Evolutionary conservation across 2,888 invertebrate genomes (phyloP), one percentile per base, ranked within the genome.

Genomic region (Eristalis arbustorum): DNA sequence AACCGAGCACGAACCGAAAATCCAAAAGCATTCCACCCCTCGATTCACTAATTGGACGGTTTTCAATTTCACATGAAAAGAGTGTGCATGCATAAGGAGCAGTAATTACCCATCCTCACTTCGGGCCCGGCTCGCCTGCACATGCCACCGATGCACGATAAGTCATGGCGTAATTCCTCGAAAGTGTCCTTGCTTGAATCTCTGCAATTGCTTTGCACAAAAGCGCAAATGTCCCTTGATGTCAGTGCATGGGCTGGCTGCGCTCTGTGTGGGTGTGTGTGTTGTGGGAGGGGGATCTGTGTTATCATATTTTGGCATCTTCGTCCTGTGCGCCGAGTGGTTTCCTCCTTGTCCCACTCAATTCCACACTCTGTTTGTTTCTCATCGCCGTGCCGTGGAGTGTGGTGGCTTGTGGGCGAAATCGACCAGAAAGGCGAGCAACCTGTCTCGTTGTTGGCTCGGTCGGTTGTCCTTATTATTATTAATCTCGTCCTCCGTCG

Each of bases 41-140:
- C 80, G 73, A 82, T 79, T 82, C 83, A 83, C 88, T 89, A 89
- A 89, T 89, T 89, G 89, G 88, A 88, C 88, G 89, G 88, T 88
- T 88, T 89, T 89, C 89, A 88, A 88, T 88, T 88, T 88, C 83
- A 75, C 77, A 78, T 88, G 82, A 25, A 81, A n/a, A 71, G 73
- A 82, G 77, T 82, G 78, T 87, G 77, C 78, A 84, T 75, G 79
- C 75, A 84, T 84, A 88, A 88, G 87, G 72, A 84, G 68, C 87
- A 67, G 78, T 79, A 88, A 88, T 88, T 84, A 88, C 84, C 84
- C 80, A 64, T 79, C 34, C 83, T 74, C 78, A 73, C 74, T 87
- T 49, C 56, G 40, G 18, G 42, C 31, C 34, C 61, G 22, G 56
- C 62, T 63, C 72, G 63, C 31, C 63, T 77, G 76, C 82, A 85